phyloP scores from a whole-genome alignment of 2,797 vertebrate genomes.

The Taeniopygia guttata region DNA sequence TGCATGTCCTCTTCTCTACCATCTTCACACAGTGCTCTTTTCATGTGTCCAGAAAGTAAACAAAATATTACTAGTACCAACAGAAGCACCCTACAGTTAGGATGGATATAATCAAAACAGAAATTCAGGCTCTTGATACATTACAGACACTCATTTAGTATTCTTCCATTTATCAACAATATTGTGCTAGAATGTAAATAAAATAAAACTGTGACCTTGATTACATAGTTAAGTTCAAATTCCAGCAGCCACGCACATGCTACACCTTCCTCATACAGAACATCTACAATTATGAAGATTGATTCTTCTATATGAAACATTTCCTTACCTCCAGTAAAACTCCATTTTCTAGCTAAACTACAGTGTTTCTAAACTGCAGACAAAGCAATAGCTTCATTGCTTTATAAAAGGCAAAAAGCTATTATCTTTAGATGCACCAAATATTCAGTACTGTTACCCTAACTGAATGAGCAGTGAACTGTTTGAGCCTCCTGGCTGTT shows the following conservation, averaged over 20 bases:
- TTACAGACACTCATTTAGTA: neutral
- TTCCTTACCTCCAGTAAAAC: neutral
- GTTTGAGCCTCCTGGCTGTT: neutral
- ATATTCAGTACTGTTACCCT: neutral
- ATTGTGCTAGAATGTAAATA: neutral
- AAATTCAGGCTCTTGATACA: neutral
- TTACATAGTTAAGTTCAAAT: neutral
- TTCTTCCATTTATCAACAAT: neutral
- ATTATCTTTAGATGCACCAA: neutral
- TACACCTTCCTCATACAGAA: neutral
- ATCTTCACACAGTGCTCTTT: neutral
- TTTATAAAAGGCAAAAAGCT: neutral
- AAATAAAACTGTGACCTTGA: neutral
- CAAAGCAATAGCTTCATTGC: neutral
- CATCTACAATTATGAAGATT: neutral
- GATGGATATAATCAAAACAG: neutral
- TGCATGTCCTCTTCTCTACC: neutral
- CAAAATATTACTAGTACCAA: neutral
- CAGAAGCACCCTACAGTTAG: neutral
- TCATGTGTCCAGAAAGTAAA: neutral
- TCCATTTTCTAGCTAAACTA: neutral
- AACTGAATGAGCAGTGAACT: neutral
- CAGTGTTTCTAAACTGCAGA: neutral
- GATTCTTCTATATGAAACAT: neutral
- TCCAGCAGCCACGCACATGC: neutral